A percentile compares a stretch with the other conserved stretches of the same genome.
Conservation (phyloP, 2,797 vertebrate genomes). For the Euphonia xanthogaster region DNA sequence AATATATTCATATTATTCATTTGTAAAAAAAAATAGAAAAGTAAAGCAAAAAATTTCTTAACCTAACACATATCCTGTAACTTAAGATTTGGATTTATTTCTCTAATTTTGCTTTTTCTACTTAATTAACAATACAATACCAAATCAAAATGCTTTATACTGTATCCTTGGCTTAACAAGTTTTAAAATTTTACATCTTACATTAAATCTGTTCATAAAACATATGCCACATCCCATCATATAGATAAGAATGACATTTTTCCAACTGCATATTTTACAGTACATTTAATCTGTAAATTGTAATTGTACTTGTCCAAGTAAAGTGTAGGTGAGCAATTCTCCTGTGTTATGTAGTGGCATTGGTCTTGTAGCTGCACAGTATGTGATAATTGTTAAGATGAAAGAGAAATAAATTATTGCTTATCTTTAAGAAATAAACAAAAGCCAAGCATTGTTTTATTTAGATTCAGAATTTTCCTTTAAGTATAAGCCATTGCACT, state of each 20-base stretch:
- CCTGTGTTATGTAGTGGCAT: conserved; percentile 86
- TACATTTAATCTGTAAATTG: conserved; percentile 84
- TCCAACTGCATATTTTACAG: conserved; percentile 83
- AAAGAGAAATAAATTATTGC: conserved; percentile 95
- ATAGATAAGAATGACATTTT: conserved; percentile 68
- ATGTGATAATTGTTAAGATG: conserved; percentile 91
- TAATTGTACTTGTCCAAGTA: conserved; percentile 86
- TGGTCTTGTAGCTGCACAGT: conserved; percentile 89
- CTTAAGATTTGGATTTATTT: conserved; percentile 75
- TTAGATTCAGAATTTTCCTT: conserved; percentile 59
- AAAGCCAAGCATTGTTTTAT: conserved; percentile 59
- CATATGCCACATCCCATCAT: conserved; percentile 69
- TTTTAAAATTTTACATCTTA: conserved; percentile 52
- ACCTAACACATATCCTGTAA: conserved; percentile 69
- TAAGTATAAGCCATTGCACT: conserved; percentile 14
- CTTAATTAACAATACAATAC: conserved; percentile 76
- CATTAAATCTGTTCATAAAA: conserved; percentile 68
- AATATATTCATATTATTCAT: conserved; percentile 75
- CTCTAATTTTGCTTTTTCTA: conserved; percentile 78
- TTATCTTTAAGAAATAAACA: conserved; percentile 78
- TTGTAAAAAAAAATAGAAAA: conserved; percentile 61
- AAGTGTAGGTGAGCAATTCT: conserved; percentile 86
- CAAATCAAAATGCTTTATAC: conserved; percentile 78
- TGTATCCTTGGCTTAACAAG: conserved; percentile 75
- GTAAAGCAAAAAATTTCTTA: conserved; percentile 70